phyloP scores from a whole-genome alignment of 2,888 invertebrate species.

The Pocota personata region DNA sequence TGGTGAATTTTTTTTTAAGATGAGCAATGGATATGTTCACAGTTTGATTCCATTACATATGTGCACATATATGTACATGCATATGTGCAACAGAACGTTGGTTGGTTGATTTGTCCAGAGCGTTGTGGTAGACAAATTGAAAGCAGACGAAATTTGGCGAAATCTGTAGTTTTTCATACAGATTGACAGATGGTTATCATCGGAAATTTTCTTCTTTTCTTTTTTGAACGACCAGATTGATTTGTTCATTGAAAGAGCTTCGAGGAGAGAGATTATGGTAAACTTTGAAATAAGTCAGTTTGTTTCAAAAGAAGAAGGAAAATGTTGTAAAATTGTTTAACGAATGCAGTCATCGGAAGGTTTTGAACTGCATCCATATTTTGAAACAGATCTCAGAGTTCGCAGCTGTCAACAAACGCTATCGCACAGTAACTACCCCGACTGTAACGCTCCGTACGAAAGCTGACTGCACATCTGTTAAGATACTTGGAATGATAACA shows the following conservation, averaged over 20 bases:
- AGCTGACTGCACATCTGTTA: no score
- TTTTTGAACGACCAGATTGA: background rate
- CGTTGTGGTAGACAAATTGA: constrained; percentile 46
- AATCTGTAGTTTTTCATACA: background rate
- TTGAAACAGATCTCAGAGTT: no score
- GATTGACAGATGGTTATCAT: constrained; percentile 42
- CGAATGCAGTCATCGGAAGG: no score
- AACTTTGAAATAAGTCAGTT: no score
- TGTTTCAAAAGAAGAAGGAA: no score
- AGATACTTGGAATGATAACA: no score
- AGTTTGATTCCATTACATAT: constrained; percentile 37
- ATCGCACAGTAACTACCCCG: no score
- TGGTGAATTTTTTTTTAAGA: constrained; percentile 42
- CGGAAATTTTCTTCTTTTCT: background rate
- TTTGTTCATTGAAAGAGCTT: background rate
- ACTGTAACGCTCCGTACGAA: no score
- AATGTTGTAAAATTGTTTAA: no score
- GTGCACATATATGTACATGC: background rate
- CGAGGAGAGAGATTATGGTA: no score
- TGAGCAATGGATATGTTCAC: constrained; percentile 24
- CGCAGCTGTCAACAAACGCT: no score
- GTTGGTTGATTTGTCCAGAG: constrained; percentile 14
- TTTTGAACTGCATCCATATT: no score
- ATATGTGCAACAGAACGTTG: background rate
- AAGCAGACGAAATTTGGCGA: constrained; percentile 33